Base-by-base conservation (phyloP, 2,888 invertebrate genomes). In the Amphipoea lucens region DNA sequence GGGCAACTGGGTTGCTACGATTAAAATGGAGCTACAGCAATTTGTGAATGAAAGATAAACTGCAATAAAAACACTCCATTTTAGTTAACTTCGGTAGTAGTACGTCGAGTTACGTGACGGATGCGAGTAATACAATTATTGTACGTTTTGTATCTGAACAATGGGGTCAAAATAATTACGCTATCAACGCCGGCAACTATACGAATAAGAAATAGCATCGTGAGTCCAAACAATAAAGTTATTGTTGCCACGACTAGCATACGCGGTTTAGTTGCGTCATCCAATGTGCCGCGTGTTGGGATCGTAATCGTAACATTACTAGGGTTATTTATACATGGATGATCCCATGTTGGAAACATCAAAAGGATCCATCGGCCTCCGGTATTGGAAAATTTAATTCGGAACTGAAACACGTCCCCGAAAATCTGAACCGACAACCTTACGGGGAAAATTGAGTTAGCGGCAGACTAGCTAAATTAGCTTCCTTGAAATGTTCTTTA, bases 101-200 rank as follows among this genome's bases (percentile, higher is more conserved):
- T 76, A 77, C 73, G 76, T 45, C 40, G 68, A 73, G 62, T 77
- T 72, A 69, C 71, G 77, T 83, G 80, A 78, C 78, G 78, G 84
- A 89, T 84, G 62, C 66, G 84, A 89, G 90, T 90, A 89, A 89
- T 86, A 79, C 88, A 82, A 91, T 90, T 89, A 89, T 84, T 88
- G 86, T 89, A 90, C 90, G 88, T 90, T 91, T 88, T 81, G 74
- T 82, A 71, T 82, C 80, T n/a, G 81, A 87, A 89, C 85, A 90
- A 91, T 89, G 89, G 87, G 92, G 92, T 90, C 91, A 89, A 89
- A 89, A 88, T 90, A 92, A 92, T 93, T 92, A 90, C 90, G 89
- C 87, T 89, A 91, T 92, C 91, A 90, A 83, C 88, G 80, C 82
- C 79, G 83, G 88, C 86, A 88, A 90, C 78, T 86, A 83, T 86